Evolutionary conservation across 2,888 invertebrate genomes (phyloP).

Genomic region (Cremastinae sp.): DNA sequence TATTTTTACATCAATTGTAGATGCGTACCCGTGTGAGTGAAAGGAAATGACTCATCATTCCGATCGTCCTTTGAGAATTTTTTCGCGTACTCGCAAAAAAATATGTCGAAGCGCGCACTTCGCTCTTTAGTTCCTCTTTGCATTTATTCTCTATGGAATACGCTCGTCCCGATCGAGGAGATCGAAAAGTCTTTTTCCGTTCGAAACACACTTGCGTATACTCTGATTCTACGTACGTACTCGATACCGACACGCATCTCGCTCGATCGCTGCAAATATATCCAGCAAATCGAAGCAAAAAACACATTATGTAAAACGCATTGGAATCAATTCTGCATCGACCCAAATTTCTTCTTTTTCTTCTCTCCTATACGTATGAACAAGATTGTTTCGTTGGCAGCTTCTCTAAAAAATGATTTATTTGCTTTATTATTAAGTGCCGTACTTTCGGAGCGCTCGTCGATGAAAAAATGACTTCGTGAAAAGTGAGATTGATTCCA

Average conservation of each 20-base stretch:
- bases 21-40: slow-evolving; percentile 20
- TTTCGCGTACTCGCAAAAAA: neutral
- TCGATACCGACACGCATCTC: slow-evolving; percentile 31
- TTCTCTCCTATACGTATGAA: neutral
- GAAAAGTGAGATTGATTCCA: slow-evolving; percentile 58
- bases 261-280: neutral
- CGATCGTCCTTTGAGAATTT: slow-evolving; percentile 16
- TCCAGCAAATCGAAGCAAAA: neutral
- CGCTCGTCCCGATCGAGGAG: slow-evolving; percentile 15
- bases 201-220: neutral
- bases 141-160: too few relatives aligned
- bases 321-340: slow-evolving; percentile 26
- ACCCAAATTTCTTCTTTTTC: slow-evolving; percentile 15
- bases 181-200: too few relatives aligned
- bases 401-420: too few relatives aligned
- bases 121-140: too few relatives aligned
- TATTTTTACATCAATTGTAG: slow-evolving; percentile 57
- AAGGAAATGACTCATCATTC: slow-evolving; percentile 12
- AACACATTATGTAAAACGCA: slow-evolving; percentile 1
- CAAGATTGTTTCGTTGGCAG: too few relatives aligned
- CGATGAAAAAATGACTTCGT: slow-evolving; percentile 24
- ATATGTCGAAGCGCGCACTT: too few relatives aligned
- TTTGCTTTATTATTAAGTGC: too few relatives aligned
- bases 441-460: neutral
- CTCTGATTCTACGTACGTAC: slow-evolving; percentile 57